A percentile compares a stretch with the other conserved stretches of the same genome.
phyloP scores from a whole-genome alignment of 2,888 invertebrate species.

The Capitulum mitella region DNA sequence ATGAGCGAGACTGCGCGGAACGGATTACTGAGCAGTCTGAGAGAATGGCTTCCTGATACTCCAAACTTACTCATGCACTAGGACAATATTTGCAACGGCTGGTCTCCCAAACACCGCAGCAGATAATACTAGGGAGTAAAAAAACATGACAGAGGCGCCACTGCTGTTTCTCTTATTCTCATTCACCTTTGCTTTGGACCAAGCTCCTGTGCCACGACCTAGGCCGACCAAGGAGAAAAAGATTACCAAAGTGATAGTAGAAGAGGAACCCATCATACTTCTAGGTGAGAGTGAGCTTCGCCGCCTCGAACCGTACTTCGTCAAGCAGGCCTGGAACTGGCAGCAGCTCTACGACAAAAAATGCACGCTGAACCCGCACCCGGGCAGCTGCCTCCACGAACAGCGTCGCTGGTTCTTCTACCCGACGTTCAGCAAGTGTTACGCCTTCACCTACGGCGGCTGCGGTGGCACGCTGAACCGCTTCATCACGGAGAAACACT shows the following conservation, averaged over 20 bases:
- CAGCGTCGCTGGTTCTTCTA: conserved; percentile 15
- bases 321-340: conserved; percentile 12
- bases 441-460: not conserved
- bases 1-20: too few relatives aligned
- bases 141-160: not conserved
- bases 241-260: not conserved
- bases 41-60: too few relatives aligned
- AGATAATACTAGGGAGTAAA: too few relatives aligned
- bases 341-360: not conserved
- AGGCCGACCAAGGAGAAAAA: not conserved
- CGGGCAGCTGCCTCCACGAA: not conserved
- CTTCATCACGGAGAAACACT: not conserved
- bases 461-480: conserved; percentile 19
- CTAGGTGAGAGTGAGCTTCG: not conserved
- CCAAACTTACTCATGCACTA: too few relatives aligned
- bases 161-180: not conserved
- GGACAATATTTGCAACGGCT: too few relatives aligned
- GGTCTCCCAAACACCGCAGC: too few relatives aligned
- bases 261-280: not conserved
- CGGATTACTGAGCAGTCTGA: too few relatives aligned
- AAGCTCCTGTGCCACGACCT: not conserved
- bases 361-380: conserved; percentile 4
- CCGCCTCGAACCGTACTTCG: conserved; percentile 3
- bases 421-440: conserved; percentile 7
- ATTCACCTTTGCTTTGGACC: not conserved